These are phyloP conservation scores for Pseudorhombus dupliciocellatus DNA, from an alignment of 2,113 vertebrate genomes.

Conservation along the genomic window DNA sequence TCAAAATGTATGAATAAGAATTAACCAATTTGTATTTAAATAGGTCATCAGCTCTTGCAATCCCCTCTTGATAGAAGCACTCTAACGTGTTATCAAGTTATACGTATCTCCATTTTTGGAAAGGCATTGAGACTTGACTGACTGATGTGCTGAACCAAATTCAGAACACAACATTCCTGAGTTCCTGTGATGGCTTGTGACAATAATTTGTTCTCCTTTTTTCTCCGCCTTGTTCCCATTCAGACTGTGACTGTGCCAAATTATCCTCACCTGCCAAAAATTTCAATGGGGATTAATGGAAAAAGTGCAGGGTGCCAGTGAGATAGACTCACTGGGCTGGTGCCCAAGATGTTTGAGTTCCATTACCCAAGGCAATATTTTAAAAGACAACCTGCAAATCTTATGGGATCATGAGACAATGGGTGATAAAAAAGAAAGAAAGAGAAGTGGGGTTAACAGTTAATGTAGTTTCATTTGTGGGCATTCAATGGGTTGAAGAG, in stretches of 20 bases:
- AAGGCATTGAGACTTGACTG: neutral
- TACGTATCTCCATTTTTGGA: neutral
- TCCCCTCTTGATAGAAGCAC: too few species aligned
- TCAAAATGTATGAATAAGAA: too few species aligned
- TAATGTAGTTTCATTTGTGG: conserved; percentile 8
- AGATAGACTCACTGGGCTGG: conserved; percentile 53
- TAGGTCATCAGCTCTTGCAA: too few species aligned
- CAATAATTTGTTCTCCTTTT: conserved; percentile 42
- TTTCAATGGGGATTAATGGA: conserved; percentile 65
- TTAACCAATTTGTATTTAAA: too few species aligned
- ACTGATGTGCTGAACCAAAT: neutral
- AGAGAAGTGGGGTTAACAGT: conserved; percentile 7
- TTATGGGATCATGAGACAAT: conserved; percentile 3
- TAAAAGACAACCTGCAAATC: conserved; percentile 43
- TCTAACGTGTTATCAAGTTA: too few species aligned
- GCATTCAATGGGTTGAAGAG: neutral
- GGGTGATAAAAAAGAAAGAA: conserved; percentile 2
- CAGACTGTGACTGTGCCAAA: conserved; percentile 49
- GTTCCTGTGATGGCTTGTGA: conserved; percentile 39
- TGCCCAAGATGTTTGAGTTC: conserved; percentile 48
- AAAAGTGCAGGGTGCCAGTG: conserved; percentile 42
- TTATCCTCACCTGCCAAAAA: conserved; percentile 67
- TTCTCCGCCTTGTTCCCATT: conserved; percentile 56
- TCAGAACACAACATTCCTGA: neutral
- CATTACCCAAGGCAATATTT: conserved; percentile 47